Conservation (phyloP, 2,113 vertebrate genomes). For the Pungitius pungitius region DNA sequence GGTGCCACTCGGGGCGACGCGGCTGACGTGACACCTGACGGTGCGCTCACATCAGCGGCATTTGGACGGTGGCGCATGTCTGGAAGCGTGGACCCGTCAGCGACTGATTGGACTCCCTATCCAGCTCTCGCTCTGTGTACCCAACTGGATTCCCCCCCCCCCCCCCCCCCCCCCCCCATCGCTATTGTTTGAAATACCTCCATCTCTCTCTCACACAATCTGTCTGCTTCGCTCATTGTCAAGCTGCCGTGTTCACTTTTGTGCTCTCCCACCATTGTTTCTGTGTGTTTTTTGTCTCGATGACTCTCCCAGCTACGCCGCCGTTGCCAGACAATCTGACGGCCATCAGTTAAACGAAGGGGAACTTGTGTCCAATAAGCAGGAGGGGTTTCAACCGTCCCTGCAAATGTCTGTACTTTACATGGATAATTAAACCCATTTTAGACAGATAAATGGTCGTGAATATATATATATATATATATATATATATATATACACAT, state of each 20-base stretch:
- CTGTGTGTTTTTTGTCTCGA: slow-evolving; percentile 42
- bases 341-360: slow-evolving; percentile 48
- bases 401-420: slow-evolving; percentile 11
- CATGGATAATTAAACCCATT: slow-evolving; percentile 7
- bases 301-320: slow-evolving; percentile 39
- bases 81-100: slow-evolving; percentile 57
- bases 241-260: slow-evolving; percentile 53
- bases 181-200: slow-evolving; percentile 49
- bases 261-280: slow-evolving; percentile 34
- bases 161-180: not conserved
- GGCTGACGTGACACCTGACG: slow-evolving; percentile 53
- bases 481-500: no score
- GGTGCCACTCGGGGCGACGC: slow-evolving; percentile 39
- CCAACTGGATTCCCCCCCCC: slow-evolving; percentile 36
- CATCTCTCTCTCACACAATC: slow-evolving; percentile 58
- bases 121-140: slow-evolving; percentile 22
- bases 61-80: slow-evolving; percentile 32
- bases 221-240: slow-evolving; percentile 58
- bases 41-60: slow-evolving; percentile 40
- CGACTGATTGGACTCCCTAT: slow-evolving; percentile 52
- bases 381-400: slow-evolving; percentile 43
- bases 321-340: slow-evolving; percentile 66
- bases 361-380: slow-evolving; percentile 50
- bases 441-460: not conserved
- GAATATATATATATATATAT: not conserved